These are phyloP conservation scores for Varanus komodoensis DNA, from an alignment of 2,113 vertebrate species.

Conservation along the genomic window DNA sequence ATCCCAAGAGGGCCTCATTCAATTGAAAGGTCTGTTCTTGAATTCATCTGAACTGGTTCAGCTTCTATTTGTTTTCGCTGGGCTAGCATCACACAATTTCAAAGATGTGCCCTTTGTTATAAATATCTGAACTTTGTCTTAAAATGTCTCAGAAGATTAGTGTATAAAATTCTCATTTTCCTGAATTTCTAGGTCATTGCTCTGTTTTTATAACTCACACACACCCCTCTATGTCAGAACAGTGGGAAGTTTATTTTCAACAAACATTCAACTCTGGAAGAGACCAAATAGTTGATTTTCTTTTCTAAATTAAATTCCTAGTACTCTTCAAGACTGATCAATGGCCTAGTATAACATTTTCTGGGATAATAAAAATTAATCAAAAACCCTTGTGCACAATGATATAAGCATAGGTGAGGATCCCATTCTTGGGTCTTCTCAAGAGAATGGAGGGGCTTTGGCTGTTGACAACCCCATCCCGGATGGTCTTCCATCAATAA, in stretches of 20 bases:
- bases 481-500: too few species aligned
- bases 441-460: not conserved
- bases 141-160: constrained; percentile 59
- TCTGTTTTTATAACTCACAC: not conserved
- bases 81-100: not conserved
- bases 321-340: not conserved
- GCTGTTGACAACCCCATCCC: too few species aligned
- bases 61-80: not conserved
- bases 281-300: not conserved
- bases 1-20: not conserved
- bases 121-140: constrained; percentile 15
- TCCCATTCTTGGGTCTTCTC: not conserved
- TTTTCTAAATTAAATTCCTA: not conserved
- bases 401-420: not conserved
- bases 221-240: not conserved
- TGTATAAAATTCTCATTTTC: constrained; percentile 40
- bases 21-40: not conserved
- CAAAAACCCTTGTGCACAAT: not conserved
- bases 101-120: not conserved
- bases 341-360: not conserved
- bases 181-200: not conserved
- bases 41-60: not conserved
- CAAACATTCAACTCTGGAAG: not conserved
- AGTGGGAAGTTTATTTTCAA: not conserved
- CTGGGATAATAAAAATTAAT: not conserved